Evolutionary conservation across 2,797 vertebrate species (phyloP).

Genomic region (Emydoidea blandingii): DNA sequence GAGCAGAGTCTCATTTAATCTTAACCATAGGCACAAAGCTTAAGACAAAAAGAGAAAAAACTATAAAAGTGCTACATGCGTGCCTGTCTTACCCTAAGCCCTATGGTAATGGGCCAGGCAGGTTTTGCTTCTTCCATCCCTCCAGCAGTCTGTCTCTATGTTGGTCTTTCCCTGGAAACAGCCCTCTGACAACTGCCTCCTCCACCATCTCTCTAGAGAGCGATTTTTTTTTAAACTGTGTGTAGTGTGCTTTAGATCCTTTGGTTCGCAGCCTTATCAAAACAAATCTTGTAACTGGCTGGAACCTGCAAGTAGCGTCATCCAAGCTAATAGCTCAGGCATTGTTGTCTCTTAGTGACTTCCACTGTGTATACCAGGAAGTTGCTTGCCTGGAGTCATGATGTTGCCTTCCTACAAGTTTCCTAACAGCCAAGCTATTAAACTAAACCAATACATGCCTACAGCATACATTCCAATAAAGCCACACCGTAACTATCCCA

Average conservation of each 20-base stretch:
- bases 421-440: conserved; percentile 5
- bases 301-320: conserved; percentile 8
- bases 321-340: not conserved
- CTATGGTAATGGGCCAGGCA: not conserved
- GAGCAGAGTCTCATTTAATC: too few relatives aligned
- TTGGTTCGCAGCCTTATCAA: conserved; percentile 6
- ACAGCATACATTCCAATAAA: not conserved
- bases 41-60: too few relatives aligned
- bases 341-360: conserved; percentile 2
- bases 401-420: conserved; percentile 27
- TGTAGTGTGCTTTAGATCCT: not conserved
- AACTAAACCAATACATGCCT: not conserved
- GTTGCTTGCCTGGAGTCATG: conserved; percentile 14
- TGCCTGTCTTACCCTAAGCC: too few relatives aligned
- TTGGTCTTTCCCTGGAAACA: conserved; percentile 19
- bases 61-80: too few relatives aligned
- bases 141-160: conserved; percentile 13
- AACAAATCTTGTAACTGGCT: not conserved
- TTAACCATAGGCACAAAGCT: too few relatives aligned
- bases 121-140: not conserved
- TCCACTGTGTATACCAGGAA: not conserved
- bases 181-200: conserved; percentile 15
- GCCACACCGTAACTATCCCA: too few relatives aligned
- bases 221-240: not conserved
- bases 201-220: conserved; percentile 24